phyloP scores from a whole-genome alignment of 2,113 vertebrate species.

The Corynorhinus townsendii region DNA sequence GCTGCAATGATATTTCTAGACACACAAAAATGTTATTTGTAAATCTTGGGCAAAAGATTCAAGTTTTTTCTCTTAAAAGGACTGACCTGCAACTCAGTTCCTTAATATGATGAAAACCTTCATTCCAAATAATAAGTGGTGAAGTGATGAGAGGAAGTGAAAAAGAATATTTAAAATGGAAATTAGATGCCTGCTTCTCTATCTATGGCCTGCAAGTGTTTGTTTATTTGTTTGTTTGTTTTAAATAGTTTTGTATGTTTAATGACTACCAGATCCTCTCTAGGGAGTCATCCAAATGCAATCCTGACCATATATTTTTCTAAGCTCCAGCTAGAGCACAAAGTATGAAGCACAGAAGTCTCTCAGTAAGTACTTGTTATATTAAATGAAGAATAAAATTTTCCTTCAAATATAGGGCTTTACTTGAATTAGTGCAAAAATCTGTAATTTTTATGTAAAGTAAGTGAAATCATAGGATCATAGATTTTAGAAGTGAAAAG shows the following conservation, averaged over 20 bases:
- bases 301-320: not conserved
- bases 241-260: not conserved
- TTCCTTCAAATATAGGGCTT: not conserved
- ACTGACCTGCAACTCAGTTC: not conserved
- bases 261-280: not conserved
- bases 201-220: not conserved
- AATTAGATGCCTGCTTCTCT: not conserved
- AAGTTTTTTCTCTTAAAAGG: not conserved
- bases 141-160: not conserved
- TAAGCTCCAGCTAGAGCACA: not conserved
- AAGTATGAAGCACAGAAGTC: not conserved
- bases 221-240: too few species aligned
- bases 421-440: not conserved
- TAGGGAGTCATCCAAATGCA: not conserved
- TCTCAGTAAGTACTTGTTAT: not conserved
- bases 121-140: not conserved
- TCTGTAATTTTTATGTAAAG: not conserved
- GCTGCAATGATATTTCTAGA: too few species aligned
- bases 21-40: too few species aligned
- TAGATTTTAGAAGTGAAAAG: not conserved
- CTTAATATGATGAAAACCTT: conserved; percentile 3
- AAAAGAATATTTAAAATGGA: not conserved
- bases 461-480: not conserved
- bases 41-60: too few species aligned
- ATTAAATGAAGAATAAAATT: not conserved